phyloP scores from a whole-genome alignment of 2,888 invertebrate species.

The Dione juno region DNA sequence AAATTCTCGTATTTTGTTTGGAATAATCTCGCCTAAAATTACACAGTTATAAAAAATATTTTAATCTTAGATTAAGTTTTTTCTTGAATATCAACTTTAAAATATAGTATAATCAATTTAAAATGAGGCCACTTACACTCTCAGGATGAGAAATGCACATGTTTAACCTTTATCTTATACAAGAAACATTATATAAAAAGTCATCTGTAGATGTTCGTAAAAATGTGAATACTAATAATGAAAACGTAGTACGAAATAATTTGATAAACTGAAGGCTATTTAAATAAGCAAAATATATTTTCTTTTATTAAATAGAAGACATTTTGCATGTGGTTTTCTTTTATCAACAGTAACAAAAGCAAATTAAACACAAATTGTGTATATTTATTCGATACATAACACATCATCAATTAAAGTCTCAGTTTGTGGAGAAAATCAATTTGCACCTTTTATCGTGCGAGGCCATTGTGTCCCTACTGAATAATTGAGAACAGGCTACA shows the following conservation, averaged over 20 bases:
- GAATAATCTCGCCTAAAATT: too few species aligned
- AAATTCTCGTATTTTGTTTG: too few species aligned
- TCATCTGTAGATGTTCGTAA: neutral
- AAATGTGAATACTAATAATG: neutral
- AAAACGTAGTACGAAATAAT: too few species aligned
- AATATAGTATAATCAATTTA: too few species aligned
- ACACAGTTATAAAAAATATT: too few species aligned
- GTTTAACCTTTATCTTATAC: neutral
- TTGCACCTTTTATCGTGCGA: constrained; percentile 49
- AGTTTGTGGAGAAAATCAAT: constrained; percentile 52
- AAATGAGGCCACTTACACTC: too few species aligned
- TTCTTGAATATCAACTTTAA: too few species aligned
- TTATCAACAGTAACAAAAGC: neutral
- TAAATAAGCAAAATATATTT: neutral
- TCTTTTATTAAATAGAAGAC: neutral
- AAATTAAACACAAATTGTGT: neutral
- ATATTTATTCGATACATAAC: constrained; percentile 25
- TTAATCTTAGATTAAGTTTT: too few species aligned
- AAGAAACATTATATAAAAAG: neutral
- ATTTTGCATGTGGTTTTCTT: neutral
- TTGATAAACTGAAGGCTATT: too few species aligned
- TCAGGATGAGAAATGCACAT: too few species aligned
- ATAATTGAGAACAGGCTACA: constrained; percentile 47
- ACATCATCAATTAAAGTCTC: constrained; percentile 46
- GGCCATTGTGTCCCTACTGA: constrained; percentile 50